A percentile compares a stretch with the other conserved stretches of the same genome.
These are phyloP conservation scores for Zosterops lateralis DNA, from an alignment of 2,113 vertebrate species.

Conservation along the genomic window DNA sequence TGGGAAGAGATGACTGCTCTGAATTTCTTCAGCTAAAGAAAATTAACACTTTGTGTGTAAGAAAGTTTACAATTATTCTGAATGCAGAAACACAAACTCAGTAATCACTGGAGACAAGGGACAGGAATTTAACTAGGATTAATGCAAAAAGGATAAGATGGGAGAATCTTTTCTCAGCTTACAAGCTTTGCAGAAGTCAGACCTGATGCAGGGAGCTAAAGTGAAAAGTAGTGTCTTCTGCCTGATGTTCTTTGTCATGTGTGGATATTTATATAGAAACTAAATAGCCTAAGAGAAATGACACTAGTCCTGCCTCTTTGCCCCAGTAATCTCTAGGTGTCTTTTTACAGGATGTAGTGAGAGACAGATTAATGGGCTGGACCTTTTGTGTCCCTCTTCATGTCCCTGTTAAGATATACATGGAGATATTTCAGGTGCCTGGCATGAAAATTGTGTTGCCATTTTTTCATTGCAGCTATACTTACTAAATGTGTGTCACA, in stretches of 20 bases:
- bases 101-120: not conserved
- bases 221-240: not conserved
- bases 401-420: not conserved
- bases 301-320: not conserved
- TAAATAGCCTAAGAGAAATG: not conserved
- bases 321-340: too few relatives aligned
- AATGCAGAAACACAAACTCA: not conserved
- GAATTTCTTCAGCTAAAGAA: not conserved
- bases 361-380: not conserved
- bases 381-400: not conserved
- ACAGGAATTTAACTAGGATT: not conserved
- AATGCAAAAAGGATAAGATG: not conserved
- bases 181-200: not conserved
- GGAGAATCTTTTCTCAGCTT: not conserved
- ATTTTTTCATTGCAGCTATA: not conserved
- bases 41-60: not conserved
- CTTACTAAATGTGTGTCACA: not conserved
- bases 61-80: not conserved
- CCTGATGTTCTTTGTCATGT: not conserved
- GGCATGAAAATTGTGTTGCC: not conserved
- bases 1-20: not conserved
- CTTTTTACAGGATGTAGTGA: not conserved
- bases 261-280: not conserved
- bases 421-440: not conserved
- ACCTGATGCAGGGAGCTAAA: not conserved